Conservation (phyloP, 2,113 vertebrate genomes). For the Clarias batrachus region DNA sequence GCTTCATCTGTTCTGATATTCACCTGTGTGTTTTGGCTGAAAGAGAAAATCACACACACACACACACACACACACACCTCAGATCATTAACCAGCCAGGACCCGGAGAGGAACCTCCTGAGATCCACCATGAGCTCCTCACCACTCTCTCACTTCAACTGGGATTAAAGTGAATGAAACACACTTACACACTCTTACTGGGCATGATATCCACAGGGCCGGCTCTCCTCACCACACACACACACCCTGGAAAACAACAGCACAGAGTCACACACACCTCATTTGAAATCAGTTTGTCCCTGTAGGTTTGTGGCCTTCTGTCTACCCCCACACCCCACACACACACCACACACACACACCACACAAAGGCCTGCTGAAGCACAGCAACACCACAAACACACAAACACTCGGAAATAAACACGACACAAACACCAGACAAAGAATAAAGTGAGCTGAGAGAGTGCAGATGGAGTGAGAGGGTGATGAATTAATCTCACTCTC, state of each 20-base stretch:
- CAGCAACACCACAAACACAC: background rate
- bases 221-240: slow-evolving; percentile 41
- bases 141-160: background rate
- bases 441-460: background rate
- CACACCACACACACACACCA: background rate
- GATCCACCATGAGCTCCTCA: background rate
- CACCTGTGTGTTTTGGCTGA: slow-evolving; percentile 69
- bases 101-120: background rate
- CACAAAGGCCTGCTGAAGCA: slow-evolving; percentile 3
- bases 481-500: background rate
- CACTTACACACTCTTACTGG: slow-evolving; percentile 70
- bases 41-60: background rate
- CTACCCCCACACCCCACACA: slow-evolving; percentile 12
- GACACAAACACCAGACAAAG: background rate
- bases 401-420: background rate
- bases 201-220: slow-evolving; percentile 65
- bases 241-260: slow-evolving; percentile 55
- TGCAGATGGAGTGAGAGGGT: background rate
- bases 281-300: background rate
- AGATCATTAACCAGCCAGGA: background rate
- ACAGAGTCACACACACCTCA: slow-evolving; percentile 47
- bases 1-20: slow-evolving; percentile 60
- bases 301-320: background rate
- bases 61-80: background rate
- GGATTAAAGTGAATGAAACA: slow-evolving; percentile 33